phyloP scores from a whole-genome alignment of 2,888 invertebrate species.

The Trachelus iudaicus region DNA sequence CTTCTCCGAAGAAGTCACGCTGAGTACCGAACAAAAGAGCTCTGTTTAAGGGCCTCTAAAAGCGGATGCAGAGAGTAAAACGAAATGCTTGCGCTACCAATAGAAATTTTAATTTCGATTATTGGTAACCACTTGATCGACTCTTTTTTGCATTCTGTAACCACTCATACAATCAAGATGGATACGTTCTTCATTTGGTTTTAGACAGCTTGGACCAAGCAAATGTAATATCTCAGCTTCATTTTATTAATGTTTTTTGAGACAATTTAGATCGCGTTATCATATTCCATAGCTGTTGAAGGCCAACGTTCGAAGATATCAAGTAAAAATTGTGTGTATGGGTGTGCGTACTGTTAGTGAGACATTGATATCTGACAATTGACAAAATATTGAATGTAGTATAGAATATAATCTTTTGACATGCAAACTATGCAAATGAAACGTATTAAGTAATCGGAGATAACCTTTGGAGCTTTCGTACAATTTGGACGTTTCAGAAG shows the following conservation, averaged over 20 bases:
- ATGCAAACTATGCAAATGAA: background rate
- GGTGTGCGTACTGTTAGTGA: background rate
- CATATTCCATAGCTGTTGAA: background rate
- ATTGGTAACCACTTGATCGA: background rate
- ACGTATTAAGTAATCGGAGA: background rate
- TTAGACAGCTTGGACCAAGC: background rate
- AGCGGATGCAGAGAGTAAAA: slow-evolving; percentile 33
- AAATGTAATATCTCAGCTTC: background rate
- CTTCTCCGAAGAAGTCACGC: slow-evolving; percentile 86
- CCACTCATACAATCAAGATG: background rate
- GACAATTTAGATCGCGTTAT: background rate
- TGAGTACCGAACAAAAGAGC: slow-evolving; percentile 56
- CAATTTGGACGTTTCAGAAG: background rate
- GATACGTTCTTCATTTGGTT: background rate
- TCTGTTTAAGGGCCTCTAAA: slow-evolving; percentile 42
- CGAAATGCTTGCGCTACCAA: slow-evolving; percentile 28
- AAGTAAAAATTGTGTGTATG: background rate
- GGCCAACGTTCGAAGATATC: background rate
- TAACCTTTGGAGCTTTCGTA: background rate
- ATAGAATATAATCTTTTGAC: background rate
- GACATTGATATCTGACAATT: background rate
- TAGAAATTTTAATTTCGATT: slow-evolving; percentile 18
- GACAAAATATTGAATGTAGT: background rate
- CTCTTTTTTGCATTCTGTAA: background rate
- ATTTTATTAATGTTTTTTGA: background rate